These are phyloP conservation scores for Coendou prehensilis DNA, from an alignment of 2,797 vertebrate species.

Conservation along the genomic window DNA sequence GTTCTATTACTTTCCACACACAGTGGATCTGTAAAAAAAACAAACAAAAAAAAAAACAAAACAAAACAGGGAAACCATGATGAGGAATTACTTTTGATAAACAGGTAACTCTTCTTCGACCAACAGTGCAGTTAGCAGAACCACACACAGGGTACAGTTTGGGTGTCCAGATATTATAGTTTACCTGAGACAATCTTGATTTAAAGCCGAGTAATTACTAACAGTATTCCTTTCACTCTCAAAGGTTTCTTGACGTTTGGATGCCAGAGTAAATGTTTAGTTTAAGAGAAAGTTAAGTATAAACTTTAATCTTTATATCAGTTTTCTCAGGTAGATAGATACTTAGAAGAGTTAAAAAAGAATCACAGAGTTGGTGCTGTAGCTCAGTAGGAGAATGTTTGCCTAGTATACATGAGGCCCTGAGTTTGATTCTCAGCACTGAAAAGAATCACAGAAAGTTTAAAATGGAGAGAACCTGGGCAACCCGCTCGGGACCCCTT, in stretches of 20 bases:
- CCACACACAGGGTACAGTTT: not conserved
- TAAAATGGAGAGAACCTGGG: slow-evolving; percentile 32
- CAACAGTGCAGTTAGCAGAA: slow-evolving; percentile 32
- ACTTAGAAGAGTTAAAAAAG: slow-evolving; percentile 10
- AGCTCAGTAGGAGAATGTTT: not conserved
- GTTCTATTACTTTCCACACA: slow-evolving; percentile 77
- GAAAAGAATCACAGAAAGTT: slow-evolving; percentile 1
- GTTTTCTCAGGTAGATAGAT: slow-evolving; percentile 5
- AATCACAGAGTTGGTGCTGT: not conserved
- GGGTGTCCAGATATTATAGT: slow-evolving; percentile 4
- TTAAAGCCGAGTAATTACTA: slow-evolving; percentile 68
- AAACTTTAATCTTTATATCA: slow-evolving; percentile 52
- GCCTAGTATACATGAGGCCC: not conserved
- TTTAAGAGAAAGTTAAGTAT: slow-evolving; percentile 50
- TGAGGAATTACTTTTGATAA: slow-evolving; percentile 54
- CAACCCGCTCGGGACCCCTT: no score
- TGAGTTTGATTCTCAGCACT: not conserved
- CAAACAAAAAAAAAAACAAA: slow-evolving; percentile 40
- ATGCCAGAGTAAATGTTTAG: slow-evolving; percentile 50
- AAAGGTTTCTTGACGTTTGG: slow-evolving; percentile 48
- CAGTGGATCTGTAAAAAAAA: slow-evolving; percentile 61
- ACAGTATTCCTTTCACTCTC: not conserved
- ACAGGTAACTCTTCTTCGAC: slow-evolving; percentile 46
- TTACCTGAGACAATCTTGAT: slow-evolving; percentile 19
- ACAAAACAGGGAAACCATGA: slow-evolving; percentile 40